Conservation (phyloP, 1,140 invertebrate genomes). For the Mamestra configurata region DNA sequence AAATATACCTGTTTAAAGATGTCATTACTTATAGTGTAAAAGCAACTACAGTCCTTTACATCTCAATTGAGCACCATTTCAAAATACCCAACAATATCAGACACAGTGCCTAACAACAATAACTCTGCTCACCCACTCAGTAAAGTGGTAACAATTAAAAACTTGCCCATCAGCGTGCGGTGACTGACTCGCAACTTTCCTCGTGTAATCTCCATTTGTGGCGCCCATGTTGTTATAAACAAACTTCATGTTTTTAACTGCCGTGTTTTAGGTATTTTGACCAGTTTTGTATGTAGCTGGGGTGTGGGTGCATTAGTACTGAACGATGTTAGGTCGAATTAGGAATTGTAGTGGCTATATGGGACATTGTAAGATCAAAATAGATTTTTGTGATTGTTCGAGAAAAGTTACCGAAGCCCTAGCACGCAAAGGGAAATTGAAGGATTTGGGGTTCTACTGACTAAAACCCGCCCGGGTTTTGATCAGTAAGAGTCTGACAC, state of each 20-base stretch:
- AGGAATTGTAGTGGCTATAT: no score
- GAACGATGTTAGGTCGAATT: neutral
- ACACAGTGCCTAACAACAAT: slow-evolving; percentile 4
- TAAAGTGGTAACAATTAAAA: slow-evolving; percentile 56
- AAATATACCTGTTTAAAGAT: no score
- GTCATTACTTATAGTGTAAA: no score
- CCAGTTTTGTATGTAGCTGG: neutral
- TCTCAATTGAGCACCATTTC: neutral
- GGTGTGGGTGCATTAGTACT: neutral
- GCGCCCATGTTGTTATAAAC: slow-evolving; percentile 53
- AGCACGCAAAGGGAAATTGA: no score
- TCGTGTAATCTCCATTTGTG: slow-evolving; percentile 51
- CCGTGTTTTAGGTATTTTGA: slow-evolving; percentile 13
- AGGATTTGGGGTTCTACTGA: no score
- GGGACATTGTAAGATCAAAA: neutral
- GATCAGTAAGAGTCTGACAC: no score
- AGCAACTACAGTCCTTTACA: no score
- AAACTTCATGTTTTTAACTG: slow-evolving; percentile 39
- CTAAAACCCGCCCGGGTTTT: no score
- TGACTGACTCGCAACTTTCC: slow-evolving; percentile 48
- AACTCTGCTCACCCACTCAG: slow-evolving; percentile 16
- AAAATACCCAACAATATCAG: neutral
- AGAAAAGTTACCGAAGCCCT: no score
- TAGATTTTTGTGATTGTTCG: no score
- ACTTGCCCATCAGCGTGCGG: slow-evolving; percentile 39